A percentile compares a stretch with the other conserved stretches of the same genome.
phyloP scores from a whole-genome alignment of 2,113 vertebrate species.

The Atrichornis clamosus region DNA sequence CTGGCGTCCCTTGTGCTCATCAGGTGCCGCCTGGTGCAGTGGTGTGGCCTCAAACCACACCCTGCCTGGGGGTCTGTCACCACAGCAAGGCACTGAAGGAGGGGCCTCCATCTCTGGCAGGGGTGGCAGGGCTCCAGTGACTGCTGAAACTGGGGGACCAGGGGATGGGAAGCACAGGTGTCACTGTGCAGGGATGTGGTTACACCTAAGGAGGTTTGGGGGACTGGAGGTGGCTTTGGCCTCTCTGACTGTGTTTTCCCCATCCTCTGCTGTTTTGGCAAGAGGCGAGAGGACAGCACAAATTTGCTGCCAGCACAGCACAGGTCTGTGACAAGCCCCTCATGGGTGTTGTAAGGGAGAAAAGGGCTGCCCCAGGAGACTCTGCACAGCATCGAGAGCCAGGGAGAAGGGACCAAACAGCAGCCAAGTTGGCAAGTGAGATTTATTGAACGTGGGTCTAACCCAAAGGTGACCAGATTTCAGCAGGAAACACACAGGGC shows the following conservation, averaged over 20 bases:
- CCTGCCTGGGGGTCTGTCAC: neutral
- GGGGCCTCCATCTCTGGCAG: neutral
- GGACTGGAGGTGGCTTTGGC: neutral
- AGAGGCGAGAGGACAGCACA: neutral
- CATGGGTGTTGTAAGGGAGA: neutral
- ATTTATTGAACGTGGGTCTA: neutral
- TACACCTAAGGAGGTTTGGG: neutral
- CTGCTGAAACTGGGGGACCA: neutral
- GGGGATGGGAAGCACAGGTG: neutral
- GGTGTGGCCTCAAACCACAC: accelerated
- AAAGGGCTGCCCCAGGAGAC: neutral
- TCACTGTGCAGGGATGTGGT: neutral
- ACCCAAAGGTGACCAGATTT: neutral
- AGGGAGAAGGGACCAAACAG: neutral
- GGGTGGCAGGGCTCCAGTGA: neutral
- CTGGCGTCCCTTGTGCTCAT: accelerated
- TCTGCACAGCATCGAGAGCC: accelerated
- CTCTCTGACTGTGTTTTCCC: neutral
- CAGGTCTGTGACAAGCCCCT: neutral
- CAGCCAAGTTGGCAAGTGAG: neutral
- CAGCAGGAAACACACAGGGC: neutral
- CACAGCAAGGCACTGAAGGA: neutral
- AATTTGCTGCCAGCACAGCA: neutral
- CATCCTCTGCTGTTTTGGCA: neutral
- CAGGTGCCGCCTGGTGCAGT: accelerated